phyloP scores from a whole-genome alignment of 2,113 vertebrate species.

The Heterochromis multidens region DNA sequence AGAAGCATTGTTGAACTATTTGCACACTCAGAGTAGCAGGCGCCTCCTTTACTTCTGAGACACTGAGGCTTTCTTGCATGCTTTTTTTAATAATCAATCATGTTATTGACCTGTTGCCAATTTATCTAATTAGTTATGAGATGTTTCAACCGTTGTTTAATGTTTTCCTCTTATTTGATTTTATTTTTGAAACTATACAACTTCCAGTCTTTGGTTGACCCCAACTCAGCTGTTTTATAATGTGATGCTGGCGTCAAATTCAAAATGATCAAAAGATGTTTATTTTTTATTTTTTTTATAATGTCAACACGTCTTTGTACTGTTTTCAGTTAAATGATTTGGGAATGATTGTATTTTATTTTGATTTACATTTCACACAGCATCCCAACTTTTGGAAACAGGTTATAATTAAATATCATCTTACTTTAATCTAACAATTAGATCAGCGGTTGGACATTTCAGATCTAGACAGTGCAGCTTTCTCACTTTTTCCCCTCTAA shows the following conservation, averaged over 20 bases:
- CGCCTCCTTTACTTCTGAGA: not conserved
- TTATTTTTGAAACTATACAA: not conserved
- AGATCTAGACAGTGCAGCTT: not conserved
- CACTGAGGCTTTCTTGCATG: not conserved
- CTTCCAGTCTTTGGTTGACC: not conserved
- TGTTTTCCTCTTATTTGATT: not conserved
- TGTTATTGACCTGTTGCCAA: not conserved
- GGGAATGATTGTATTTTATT: not conserved
- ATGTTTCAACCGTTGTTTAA: not conserved
- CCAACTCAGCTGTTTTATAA: not conserved
- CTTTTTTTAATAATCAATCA: not conserved
- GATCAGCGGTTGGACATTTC: not conserved
- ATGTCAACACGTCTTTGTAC: not conserved
- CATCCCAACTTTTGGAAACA: not conserved
- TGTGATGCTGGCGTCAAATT: not conserved
- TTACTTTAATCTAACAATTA: conserved; percentile 41
- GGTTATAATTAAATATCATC: conserved; percentile 28
- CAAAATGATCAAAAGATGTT: not conserved
- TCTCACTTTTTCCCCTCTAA: not conserved
- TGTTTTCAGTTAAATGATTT: not conserved
- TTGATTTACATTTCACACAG: not conserved
- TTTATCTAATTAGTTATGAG: not conserved
- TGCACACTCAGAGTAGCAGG: not conserved
- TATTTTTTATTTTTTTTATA: not conserved
- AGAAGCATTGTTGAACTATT: not conserved